A percentile compares a stretch with the other conserved stretches of the same genome.
These are phyloP conservation scores for Lasioglossum figueresi DNA, from an alignment of 2,888 invertebrate genomes.

Conservation along the genomic window DNA sequence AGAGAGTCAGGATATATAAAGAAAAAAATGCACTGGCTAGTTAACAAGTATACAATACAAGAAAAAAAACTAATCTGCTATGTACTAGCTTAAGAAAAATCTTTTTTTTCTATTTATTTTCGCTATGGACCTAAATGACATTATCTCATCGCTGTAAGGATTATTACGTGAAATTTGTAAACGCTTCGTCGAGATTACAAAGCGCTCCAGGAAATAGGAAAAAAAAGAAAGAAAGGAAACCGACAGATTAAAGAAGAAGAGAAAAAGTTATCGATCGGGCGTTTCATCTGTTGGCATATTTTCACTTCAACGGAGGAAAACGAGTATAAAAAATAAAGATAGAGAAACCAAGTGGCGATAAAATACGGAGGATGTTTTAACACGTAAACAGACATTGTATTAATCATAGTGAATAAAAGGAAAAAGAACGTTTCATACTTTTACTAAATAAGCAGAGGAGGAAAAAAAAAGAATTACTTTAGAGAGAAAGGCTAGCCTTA, in stretches of 20 bases:
- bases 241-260: constrained; percentile 8
- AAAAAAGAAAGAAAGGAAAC: constrained; percentile 12
- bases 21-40: constrained; percentile 70
- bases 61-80: constrained; percentile 67
- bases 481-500: constrained; percentile 60
- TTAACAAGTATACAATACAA: constrained; percentile 68
- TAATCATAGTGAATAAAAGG: constrained; percentile 63
- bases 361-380: constrained; percentile 48
- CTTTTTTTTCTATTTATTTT: constrained; percentile 67
- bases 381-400: constrained; percentile 58
- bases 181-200: constrained; percentile 29
- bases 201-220: constrained; percentile 36
- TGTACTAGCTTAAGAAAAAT: constrained; percentile 69
- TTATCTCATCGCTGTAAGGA: constrained; percentile 60
- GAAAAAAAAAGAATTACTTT: constrained; percentile 48
- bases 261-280: constrained; percentile 44
- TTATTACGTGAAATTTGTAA: constrained; percentile 43
- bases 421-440: constrained; percentile 58
- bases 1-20: constrained; percentile 71
- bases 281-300: constrained; percentile 61
- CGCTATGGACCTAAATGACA: constrained; percentile 69
- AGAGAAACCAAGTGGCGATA: constrained; percentile 18
- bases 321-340: constrained; percentile 7
- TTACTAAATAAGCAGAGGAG: constrained; percentile 61
- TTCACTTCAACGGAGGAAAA: constrained; percentile 49